Evolutionary conservation across 2,113 vertebrate species (phyloP).

Genomic region (Pagrus major): DNA sequence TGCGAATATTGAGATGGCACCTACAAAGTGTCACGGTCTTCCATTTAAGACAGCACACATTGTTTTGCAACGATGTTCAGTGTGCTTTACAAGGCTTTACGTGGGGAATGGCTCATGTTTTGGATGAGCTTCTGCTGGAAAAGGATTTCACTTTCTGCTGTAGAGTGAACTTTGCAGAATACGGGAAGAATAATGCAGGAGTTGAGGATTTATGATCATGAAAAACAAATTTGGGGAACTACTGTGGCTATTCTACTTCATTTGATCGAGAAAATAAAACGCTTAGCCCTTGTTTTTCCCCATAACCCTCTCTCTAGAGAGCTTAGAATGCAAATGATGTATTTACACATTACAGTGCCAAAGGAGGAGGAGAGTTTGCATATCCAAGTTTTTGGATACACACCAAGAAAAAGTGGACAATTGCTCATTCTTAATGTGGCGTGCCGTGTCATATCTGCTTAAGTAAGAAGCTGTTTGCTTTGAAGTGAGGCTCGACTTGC

Average conservation of each 20-base stretch:
- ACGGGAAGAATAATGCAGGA: background rate
- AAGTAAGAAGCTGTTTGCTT: slow-evolving; percentile 58
- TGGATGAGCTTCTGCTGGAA: background rate
- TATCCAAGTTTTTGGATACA: slow-evolving; percentile 13
- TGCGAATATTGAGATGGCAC: slow-evolving; percentile 32
- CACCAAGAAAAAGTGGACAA: slow-evolving; percentile 35
- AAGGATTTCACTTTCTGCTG: background rate
- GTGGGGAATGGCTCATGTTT: slow-evolving; percentile 1
- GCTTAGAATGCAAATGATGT: slow-evolving; percentile 26
- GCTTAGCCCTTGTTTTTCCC: background rate
- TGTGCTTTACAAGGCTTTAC: slow-evolving; percentile 5
- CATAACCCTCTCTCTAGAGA: slow-evolving; percentile 2
- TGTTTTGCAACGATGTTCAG: slow-evolving; percentile 13
- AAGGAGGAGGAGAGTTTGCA: slow-evolving; percentile 13
- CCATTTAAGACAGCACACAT: slow-evolving; percentile 1
- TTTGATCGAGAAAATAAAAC: slow-evolving; percentile 3
- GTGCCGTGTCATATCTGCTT: slow-evolving; percentile 35
- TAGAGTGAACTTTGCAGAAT: background rate
- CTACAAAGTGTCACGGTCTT: slow-evolving; percentile 23
- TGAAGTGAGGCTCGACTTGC: slow-evolving; percentile 44
- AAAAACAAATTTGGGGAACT: slow-evolving; percentile 2
- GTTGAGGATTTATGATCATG: slow-evolving; percentile 5
- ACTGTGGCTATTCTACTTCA: slow-evolving; percentile 13
- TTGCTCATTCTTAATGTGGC: slow-evolving; percentile 48
- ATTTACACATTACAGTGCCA: slow-evolving; percentile 22